A percentile compares a stretch with the other conserved stretches of the same genome.
These are phyloP conservation scores for Drosophila suzukii DNA, from an alignment of 1,140 invertebrate genomes.

Conservation along the genomic window DNA sequence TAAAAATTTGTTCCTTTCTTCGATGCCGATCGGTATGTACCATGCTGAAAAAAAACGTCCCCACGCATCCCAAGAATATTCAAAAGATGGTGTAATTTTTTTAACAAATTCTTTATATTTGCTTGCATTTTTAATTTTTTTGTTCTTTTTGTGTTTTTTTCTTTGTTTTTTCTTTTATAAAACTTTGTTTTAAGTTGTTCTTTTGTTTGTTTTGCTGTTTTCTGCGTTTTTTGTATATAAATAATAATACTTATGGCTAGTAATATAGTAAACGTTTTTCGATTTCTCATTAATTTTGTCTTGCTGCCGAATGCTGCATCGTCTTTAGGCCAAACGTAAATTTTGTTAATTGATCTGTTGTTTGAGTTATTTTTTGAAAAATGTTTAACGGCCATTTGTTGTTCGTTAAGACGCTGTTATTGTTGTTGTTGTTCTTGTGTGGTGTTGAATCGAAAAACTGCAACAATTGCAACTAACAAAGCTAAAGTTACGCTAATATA, in stretches of 20 bases:
- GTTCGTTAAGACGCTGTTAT: constrained; percentile 22
- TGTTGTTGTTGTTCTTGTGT: constrained; percentile 32
- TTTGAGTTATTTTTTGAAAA: constrained; percentile 23
- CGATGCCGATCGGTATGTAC: no score
- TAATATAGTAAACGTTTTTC: constrained; percentile 81
- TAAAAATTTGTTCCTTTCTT: no score
- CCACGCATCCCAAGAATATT: neutral
- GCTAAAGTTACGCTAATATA: constrained; percentile 73
- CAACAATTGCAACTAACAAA: constrained; percentile 82
- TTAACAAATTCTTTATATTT: constrained; percentile 80
- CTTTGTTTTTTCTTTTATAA: constrained; percentile 66
- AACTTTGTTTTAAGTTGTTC: constrained; percentile 82
- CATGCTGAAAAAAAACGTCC: neutral
- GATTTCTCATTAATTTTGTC: constrained; percentile 49
- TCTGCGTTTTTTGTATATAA: constrained; percentile 74
- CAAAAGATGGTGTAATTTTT: constrained; percentile 30
- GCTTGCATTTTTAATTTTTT: constrained; percentile 55
- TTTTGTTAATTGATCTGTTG: constrained; percentile 57
- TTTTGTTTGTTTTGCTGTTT: constrained; percentile 58
- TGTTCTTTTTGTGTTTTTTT: constrained; percentile 41
- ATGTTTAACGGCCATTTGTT: constrained; percentile 15
- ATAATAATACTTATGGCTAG: constrained; percentile 82
- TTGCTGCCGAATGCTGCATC: constrained; percentile 28
- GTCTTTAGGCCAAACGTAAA: constrained; percentile 57
- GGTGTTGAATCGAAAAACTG: constrained; percentile 73